Conservation (phyloP, 2,797 vertebrate genomes). For the Eulemur rubriventer region DNA sequence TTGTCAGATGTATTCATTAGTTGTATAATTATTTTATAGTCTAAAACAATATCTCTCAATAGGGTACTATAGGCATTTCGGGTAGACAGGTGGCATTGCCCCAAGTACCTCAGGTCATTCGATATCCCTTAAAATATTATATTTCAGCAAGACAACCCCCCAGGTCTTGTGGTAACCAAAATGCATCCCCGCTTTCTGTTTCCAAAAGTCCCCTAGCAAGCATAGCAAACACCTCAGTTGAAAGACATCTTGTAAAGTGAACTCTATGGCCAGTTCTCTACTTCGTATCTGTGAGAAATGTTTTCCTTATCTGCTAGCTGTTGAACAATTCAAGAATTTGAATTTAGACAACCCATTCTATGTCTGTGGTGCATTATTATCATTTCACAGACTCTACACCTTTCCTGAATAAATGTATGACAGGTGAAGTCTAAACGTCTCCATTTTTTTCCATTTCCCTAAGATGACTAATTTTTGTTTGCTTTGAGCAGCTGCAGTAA, state of each 20-base stretch:
- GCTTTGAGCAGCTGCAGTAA: background rate
- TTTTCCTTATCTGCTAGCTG: background rate
- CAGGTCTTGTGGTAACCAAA: background rate
- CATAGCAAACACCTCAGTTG: background rate
- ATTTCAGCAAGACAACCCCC: background rate
- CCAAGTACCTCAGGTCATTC: background rate
- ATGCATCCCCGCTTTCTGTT: background rate
- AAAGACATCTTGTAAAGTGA: background rate
- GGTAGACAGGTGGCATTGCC: background rate
- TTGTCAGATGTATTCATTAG: background rate
- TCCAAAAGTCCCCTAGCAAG: background rate
- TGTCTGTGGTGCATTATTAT: too few species aligned
- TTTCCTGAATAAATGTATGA: background rate
- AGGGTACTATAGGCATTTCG: background rate
- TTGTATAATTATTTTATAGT: background rate
- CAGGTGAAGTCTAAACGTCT: background rate
- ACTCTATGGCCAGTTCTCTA: background rate
- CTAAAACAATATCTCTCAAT: background rate
- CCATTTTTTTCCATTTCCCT: background rate
- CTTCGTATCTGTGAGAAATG: background rate
- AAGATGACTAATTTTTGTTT: background rate
- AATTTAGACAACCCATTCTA: background rate
- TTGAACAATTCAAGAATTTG: background rate
- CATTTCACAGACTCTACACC: background rate
- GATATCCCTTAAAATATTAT: background rate